Conservation (phyloP, 2,113 vertebrate genomes). For the Rhodinocichla rosea region DNA sequence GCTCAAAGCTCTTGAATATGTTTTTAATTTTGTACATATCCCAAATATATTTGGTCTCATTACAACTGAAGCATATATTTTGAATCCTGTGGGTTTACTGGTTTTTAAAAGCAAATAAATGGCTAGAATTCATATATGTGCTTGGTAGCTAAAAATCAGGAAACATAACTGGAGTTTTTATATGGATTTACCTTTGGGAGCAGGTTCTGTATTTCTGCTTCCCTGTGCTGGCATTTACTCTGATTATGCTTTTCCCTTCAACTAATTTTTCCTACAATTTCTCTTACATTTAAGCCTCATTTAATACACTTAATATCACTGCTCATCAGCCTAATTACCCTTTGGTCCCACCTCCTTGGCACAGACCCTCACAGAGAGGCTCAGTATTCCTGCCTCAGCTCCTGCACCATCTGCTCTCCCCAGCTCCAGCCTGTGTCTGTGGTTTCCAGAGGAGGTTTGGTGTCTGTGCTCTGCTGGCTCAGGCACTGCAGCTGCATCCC, state of each 20-base stretch:
- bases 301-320: background rate
- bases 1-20: background rate
- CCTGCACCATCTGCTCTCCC: background rate
- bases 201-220: background rate
- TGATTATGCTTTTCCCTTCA: background rate
- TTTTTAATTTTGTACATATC: background rate
- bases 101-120: background rate
- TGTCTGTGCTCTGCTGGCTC: background rate
- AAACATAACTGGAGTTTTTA: background rate
- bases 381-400: background rate
- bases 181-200: background rate
- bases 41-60: background rate
- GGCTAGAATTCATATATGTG: background rate
- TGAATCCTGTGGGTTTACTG: background rate
- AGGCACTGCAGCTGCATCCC: background rate
- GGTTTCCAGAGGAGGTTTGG: background rate
- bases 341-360: background rate
- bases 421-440: accelerated
- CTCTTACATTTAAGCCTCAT: background rate
- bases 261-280: background rate
- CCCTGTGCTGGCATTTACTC: background rate
- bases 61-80: background rate
- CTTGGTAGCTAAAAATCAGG: background rate
- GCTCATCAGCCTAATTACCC: constrained; percentile 7
- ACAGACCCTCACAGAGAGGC: background rate